phyloP scores from a whole-genome alignment of 1,140 invertebrate genomes.

The Belonocnema kinseyi region DNA sequence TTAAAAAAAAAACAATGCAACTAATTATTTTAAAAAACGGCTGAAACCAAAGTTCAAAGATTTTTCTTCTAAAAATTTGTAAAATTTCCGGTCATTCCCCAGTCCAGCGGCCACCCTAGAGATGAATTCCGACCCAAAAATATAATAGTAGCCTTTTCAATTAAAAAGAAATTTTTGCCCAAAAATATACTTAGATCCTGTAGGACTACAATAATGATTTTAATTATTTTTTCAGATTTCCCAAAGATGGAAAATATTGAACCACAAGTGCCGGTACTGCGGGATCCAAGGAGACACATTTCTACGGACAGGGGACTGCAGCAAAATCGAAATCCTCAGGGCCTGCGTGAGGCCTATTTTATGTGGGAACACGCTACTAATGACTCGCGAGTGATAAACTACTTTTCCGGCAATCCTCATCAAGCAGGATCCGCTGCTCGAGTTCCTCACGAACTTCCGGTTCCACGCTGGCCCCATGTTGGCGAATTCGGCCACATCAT shows the following conservation, averaged over 20 bases:
- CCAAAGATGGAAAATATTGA: background rate
- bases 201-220: too few relatives aligned
- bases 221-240: background rate
- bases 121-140: too few relatives aligned
- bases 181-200: too few relatives aligned
- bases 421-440: background rate
- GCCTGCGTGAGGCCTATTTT: slow-evolving; percentile 7
- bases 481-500: background rate
- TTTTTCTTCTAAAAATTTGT: too few relatives aligned
- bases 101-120: too few relatives aligned
- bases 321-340: background rate
- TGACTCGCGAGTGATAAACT: background rate
- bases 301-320: background rate
- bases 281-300: background rate
- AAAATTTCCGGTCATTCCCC: too few relatives aligned
- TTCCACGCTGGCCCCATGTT: background rate
- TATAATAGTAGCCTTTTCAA: too few relatives aligned
- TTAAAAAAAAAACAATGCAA: too few relatives aligned
- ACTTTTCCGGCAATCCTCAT: background rate
- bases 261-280: background rate
- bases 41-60: too few relatives aligned
- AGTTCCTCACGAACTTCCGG: slow-evolving; percentile 7
- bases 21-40: too few relatives aligned
- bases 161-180: too few relatives aligned
- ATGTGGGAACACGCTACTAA: background rate